A percentile compares a stretch with the other conserved stretches of the same genome.
Conservation (phyloP, 2,888 invertebrate species). For the Aleiodes leptofemur region DNA sequence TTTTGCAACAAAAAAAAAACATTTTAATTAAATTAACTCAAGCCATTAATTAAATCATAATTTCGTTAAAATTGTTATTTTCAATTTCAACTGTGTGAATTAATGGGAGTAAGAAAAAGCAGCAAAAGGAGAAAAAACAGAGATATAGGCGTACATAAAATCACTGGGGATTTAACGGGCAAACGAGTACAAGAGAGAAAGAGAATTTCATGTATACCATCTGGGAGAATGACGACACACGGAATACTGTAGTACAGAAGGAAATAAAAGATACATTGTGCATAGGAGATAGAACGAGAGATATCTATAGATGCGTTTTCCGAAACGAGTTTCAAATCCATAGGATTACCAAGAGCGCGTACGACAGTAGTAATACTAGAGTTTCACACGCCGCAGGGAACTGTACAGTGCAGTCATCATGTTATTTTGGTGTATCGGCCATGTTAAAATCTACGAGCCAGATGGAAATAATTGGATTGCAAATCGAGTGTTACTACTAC, state of each 20-base stretch:
- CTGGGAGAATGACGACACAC: slow-evolving; percentile 37
- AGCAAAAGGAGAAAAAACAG: background rate
- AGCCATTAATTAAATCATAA: no score
- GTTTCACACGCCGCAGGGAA: slow-evolving; percentile 32
- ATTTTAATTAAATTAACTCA: no score
- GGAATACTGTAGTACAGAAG: slow-evolving; percentile 1
- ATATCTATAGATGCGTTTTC: slow-evolving; percentile 35
- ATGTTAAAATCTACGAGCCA: slow-evolving; percentile 47
- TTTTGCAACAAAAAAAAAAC: no score
- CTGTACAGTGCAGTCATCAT: slow-evolving; percentile 21
- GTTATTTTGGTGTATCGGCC: slow-evolving; percentile 41
- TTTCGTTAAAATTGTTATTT: no score
- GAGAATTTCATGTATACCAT: slow-evolving; percentile 35
- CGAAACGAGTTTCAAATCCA: slow-evolving; percentile 53
- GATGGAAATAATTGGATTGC: slow-evolving; percentile 57
- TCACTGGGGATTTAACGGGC: slow-evolving; percentile 34
- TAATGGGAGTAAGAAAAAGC: slow-evolving; percentile 3
- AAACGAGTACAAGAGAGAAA: slow-evolving; percentile 15
- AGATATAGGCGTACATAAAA: background rate
- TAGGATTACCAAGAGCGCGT: slow-evolving; percentile 49
- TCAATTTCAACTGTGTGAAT: no score
- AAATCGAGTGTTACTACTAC: slow-evolving; percentile 48
- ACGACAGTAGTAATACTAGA: slow-evolving; percentile 38
- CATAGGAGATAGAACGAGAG: slow-evolving; percentile 1
- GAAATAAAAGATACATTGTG: background rate